A percentile compares a stretch with the other conserved stretches of the same genome.
These are phyloP conservation scores for Bellardia pandia DNA, from an alignment of 2,888 invertebrate genomes.

Conservation along the genomic window DNA sequence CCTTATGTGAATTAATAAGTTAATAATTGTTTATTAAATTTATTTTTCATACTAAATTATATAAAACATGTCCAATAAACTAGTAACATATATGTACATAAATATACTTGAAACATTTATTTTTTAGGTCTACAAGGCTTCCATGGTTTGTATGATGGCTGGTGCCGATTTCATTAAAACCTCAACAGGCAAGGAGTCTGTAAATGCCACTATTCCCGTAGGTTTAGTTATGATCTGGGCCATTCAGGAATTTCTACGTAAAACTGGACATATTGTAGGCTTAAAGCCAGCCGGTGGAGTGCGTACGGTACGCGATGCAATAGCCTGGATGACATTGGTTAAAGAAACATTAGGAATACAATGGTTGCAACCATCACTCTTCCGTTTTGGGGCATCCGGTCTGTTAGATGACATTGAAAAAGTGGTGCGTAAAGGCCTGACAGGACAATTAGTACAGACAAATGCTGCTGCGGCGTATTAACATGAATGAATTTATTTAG, in stretches of 20 bases:
- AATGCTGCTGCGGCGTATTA: constrained; percentile 62
- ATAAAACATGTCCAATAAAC: too few species aligned
- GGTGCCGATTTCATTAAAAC: constrained; percentile 99
- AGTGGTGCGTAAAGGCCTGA: constrained; percentile 78
- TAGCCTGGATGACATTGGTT: constrained; percentile 94
- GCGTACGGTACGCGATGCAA: constrained; percentile 91
- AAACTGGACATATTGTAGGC: constrained; percentile 92
- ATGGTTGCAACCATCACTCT: constrained; percentile 92
- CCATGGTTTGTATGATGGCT: constrained; percentile 96
- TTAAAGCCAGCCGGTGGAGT: constrained; percentile 99
- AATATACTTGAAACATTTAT: neutral
- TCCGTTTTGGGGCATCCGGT: constrained; percentile 97
- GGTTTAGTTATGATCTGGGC: constrained; percentile 97
- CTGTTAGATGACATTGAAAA: constrained; percentile 91
- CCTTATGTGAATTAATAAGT: too few species aligned
- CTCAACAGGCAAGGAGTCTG: constrained; percentile 97
- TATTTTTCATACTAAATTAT: too few species aligned
- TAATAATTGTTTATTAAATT: too few species aligned
- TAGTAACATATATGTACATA: too few species aligned
- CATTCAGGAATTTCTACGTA: constrained; percentile 90
- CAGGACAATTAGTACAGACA: neutral
- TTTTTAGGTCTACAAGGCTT: constrained; percentile 91
- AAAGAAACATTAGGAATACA: constrained; percentile 93
- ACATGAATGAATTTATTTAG: constrained; percentile 38
- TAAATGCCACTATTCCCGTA: constrained; percentile 96